phyloP scores from a whole-genome alignment of 2,113 vertebrate genomes.

The Caranx melampygus region DNA sequence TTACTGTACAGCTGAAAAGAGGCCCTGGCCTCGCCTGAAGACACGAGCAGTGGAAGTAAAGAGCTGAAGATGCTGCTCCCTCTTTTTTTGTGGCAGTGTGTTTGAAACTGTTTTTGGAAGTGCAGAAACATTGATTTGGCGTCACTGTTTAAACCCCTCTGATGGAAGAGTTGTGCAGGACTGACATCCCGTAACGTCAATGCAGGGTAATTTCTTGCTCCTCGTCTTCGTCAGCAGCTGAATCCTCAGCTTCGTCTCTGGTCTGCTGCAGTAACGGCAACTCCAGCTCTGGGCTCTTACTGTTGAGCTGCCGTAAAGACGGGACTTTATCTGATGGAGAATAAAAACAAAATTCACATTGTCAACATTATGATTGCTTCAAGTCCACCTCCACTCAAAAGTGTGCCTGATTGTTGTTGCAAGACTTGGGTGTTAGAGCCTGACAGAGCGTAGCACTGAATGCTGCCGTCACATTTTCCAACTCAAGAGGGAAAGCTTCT shows the following conservation, averaged over 20 bases:
- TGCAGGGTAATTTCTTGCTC: constrained; percentile 77
- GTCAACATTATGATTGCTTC: background rate
- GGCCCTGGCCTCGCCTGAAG: background rate
- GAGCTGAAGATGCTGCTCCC: background rate
- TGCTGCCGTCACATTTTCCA: background rate
- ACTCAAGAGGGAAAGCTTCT: no score
- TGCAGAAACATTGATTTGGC: background rate
- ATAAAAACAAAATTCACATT: background rate
- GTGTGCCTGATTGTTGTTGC: background rate
- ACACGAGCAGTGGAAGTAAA: background rate
- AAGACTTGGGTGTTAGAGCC: background rate
- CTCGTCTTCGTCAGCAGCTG: constrained; percentile 67
- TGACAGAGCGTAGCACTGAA: background rate
- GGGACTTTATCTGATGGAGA: constrained; percentile 70
- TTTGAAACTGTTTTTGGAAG: background rate
- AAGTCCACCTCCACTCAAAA: background rate
- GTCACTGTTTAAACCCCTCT: constrained; percentile 9
- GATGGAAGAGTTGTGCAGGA: background rate
- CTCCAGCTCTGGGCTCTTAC: constrained; percentile 84
- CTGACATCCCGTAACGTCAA: constrained; percentile 34
- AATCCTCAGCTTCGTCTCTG: constrained; percentile 67
- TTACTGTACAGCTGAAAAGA: background rate
- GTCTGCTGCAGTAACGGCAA: constrained; percentile 83
- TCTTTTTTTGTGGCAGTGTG: constrained; percentile 27
- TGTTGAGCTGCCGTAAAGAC: constrained; percentile 75